Conservation (phyloP, 2,797 vertebrate species). For the Schizopygopsis malacanthus region DNA sequence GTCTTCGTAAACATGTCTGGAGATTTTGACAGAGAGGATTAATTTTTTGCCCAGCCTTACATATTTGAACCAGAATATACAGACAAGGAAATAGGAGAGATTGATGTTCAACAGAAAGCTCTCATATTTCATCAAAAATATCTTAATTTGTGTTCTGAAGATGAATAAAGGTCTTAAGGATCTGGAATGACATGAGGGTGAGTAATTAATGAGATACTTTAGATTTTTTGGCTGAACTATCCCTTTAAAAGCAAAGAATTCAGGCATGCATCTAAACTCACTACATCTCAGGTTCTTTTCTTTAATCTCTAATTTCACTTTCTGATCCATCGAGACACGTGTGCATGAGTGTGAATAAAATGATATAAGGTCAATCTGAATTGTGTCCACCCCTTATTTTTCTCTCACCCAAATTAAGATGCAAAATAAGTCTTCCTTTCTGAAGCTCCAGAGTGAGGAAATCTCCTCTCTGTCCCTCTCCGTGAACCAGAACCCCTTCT, state of each 20-base stretch:
- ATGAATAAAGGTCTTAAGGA: background rate
- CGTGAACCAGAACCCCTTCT: conserved; percentile 92
- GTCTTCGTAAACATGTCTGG: too few relatives aligned
- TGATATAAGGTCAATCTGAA: conserved; percentile 11
- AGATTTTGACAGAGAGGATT: too few relatives aligned
- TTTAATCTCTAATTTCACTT: conserved; percentile 30
- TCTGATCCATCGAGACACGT: conserved; percentile 1
- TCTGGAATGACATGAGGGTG: background rate
- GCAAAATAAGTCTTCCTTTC: conserved; percentile 86
- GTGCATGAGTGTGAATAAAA: background rate
- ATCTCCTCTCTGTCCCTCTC: conserved; percentile 89
- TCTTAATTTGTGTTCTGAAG: background rate
- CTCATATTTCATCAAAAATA: background rate
- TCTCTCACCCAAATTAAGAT: conserved; percentile 86
- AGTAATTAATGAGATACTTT: background rate
- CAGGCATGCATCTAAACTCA: background rate
- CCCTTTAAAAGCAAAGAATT: background rate
- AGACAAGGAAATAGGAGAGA: too few relatives aligned
- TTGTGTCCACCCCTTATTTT: background rate
- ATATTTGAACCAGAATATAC: too few relatives aligned
- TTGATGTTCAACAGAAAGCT: too few relatives aligned
- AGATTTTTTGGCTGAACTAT: background rate
- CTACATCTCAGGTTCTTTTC: background rate
- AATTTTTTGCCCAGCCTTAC: too few relatives aligned
- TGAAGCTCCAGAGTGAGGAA: conserved; percentile 91